Conservation (phyloP, 2,888 invertebrate genomes). For the Tuberolachnus salignus region DNA sequence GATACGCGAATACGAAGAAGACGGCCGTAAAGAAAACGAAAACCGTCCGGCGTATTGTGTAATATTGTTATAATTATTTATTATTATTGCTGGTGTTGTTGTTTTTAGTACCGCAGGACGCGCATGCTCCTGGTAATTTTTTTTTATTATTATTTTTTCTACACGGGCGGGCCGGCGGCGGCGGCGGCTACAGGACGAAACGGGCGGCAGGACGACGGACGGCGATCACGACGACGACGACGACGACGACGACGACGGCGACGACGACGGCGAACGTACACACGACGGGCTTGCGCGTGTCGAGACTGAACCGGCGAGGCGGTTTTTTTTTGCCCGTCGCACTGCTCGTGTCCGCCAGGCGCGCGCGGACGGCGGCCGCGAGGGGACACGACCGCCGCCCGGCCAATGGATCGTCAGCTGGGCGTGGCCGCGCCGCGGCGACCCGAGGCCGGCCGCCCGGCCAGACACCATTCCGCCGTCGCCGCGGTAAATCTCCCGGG, state of each 20-base stretch:
- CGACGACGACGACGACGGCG: background rate
- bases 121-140: slow-evolving; percentile 21
- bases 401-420: slow-evolving; percentile 57
- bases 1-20: too few species aligned
- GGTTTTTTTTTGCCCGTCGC: slow-evolving; percentile 46
- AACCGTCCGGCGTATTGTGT: background rate
- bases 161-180: background rate
- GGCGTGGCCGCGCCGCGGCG: slow-evolving; percentile 23
- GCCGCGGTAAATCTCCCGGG: slow-evolving; percentile 30
- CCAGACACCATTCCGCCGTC: slow-evolving; percentile 46
- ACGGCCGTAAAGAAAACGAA: too few species aligned
- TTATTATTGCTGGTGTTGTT: background rate
- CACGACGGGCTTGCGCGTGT: slow-evolving; percentile 52
- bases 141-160: too few species aligned
- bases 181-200: background rate
- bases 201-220: slow-evolving; percentile 1
- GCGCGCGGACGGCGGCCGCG: slow-evolving; percentile 58
- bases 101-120: background rate
- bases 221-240: background rate
- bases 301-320: slow-evolving; percentile 59
- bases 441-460: slow-evolving; percentile 21
- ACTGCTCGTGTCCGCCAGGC: slow-evolving; percentile 59
- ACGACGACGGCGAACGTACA: slow-evolving; percentile 29
- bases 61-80: background rate
- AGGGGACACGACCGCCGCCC: slow-evolving; percentile 38